A percentile compares a stretch with the other conserved stretches of the same genome.
These are phyloP conservation scores for Cygnus olor DNA, from an alignment of 2,797 vertebrate genomes.

Conservation along the genomic window DNA sequence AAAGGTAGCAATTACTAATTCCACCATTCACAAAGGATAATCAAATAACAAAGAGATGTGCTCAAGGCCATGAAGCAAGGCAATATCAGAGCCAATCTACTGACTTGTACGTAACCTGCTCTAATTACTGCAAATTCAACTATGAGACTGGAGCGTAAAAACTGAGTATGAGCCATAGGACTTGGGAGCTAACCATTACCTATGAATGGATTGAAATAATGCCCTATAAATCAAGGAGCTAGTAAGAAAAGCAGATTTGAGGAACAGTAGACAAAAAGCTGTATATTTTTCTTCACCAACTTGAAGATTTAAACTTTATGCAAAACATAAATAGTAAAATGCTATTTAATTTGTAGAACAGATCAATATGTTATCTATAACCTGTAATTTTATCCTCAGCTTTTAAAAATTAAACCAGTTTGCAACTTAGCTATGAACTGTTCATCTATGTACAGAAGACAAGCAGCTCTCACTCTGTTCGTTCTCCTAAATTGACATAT, in stretches of 20 bases:
- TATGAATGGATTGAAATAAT: conserved; percentile 33
- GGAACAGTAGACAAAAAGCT: not conserved
- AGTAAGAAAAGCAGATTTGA: conserved; percentile 34
- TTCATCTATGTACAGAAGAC: not conserved
- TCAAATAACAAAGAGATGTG: conserved; percentile 45
- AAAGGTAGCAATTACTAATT: conserved; percentile 54
- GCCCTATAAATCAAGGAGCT: conserved; percentile 12
- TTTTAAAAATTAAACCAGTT: not conserved
- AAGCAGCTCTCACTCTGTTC: not conserved
- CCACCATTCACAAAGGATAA: conserved; percentile 47
- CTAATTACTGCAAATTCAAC: conserved; percentile 19
- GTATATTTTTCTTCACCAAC: not conserved
- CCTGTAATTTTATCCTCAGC: not conserved
- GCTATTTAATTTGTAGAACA: not conserved
- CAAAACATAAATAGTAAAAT: not conserved
- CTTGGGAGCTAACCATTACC: not conserved
- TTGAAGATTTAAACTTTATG: not conserved
- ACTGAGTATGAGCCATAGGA: not conserved
- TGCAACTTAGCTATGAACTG: not conserved
- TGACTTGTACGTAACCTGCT: not conserved
- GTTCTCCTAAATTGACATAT: not conserved
- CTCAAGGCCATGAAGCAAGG: conserved; percentile 11
- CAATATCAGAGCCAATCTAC: not conserved
- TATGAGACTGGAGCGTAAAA: not conserved
- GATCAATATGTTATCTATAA: not conserved